These are phyloP conservation scores for Antechinus stuartii DNA, from an alignment of 2,113 vertebrate genomes.

Conservation along the genomic window DNA sequence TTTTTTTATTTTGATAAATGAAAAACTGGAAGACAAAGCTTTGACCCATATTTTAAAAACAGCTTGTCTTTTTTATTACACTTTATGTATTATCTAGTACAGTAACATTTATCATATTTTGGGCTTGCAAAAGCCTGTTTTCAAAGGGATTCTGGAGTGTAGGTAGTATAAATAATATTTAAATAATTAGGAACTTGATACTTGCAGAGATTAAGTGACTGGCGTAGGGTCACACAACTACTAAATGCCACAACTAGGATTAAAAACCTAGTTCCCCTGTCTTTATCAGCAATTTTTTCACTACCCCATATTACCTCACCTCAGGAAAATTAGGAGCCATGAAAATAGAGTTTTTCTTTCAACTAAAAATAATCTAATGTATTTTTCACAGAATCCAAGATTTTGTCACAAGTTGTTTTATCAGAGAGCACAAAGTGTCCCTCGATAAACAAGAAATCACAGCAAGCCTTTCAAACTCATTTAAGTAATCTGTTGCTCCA, in stretches of 20 bases:
- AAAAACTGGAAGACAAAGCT: not conserved
- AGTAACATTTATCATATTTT: not conserved
- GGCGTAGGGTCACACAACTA: not conserved
- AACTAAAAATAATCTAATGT: not conserved
- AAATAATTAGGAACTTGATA: constrained; percentile 15
- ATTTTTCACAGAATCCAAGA: constrained; percentile 33
- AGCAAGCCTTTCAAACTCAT: constrained; percentile 57
- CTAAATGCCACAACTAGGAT: not conserved
- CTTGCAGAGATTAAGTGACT: not conserved
- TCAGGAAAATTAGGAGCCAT: not conserved
- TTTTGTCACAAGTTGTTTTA: constrained; percentile 64
- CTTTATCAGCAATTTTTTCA: not conserved
- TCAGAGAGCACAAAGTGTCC: constrained; percentile 58
- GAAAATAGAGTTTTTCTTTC: constrained; percentile 35
- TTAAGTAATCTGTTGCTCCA: constrained; percentile 81
- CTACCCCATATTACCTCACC: not conserved
- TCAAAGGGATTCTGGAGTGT: not conserved
- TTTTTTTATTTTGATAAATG: not conserved
- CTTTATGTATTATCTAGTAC: not conserved
- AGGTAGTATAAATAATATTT: not conserved
- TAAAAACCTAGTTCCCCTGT: not conserved
- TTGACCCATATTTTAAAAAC: not conserved
- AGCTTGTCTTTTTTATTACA: not conserved
- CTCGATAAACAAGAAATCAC: constrained; percentile 70
- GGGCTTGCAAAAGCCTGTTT: not conserved